Conservation (phyloP, 2,888 invertebrate genomes). For the Romanomermis culicivorax region DNA sequence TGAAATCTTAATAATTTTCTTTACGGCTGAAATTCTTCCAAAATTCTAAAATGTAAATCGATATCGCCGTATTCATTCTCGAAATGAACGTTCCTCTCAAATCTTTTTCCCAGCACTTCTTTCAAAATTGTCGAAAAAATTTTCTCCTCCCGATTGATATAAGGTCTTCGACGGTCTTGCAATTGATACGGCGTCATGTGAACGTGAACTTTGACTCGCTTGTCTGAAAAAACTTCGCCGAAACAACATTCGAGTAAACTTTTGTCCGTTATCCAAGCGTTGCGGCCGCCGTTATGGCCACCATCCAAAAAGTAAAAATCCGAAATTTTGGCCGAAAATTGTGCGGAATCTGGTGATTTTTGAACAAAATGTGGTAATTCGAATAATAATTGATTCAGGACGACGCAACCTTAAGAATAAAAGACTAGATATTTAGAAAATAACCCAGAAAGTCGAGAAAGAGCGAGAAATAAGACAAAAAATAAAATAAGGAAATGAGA, state of each 20-base stretch:
- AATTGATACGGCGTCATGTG: slow-evolving; percentile 82
- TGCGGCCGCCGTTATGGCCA: slow-evolving; percentile 63
- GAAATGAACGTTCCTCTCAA: slow-evolving; percentile 44
- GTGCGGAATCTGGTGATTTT: slow-evolving; percentile 18
- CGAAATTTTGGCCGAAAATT: slow-evolving; percentile 36
- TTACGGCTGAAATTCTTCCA: slow-evolving; percentile 10
- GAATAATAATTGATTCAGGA: slow-evolving; percentile 66
- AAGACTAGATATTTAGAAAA: too few relatives aligned
- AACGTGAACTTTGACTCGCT: slow-evolving; percentile 44
- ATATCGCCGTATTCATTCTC: slow-evolving; percentile 39
- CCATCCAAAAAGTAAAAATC: slow-evolving; percentile 75
- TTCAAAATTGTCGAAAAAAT: slow-evolving; percentile 47
- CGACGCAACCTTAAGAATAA: too few relatives aligned
- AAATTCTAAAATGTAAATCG: slow-evolving; percentile 46
- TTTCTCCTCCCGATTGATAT: slow-evolving; percentile 63
- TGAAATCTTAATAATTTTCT: too few relatives aligned
- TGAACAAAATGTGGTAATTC: slow-evolving; percentile 42
- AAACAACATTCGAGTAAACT: slow-evolving; percentile 36
- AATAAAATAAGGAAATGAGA: too few relatives aligned
- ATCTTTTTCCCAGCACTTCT: slow-evolving; percentile 42
- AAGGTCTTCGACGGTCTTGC: slow-evolving; percentile 51
- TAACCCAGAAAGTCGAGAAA: too few relatives aligned
- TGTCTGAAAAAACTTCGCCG: neutral
- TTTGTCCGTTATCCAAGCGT: slow-evolving; percentile 64
- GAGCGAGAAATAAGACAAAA: too few relatives aligned